phyloP scores from a whole-genome alignment of 2,888 invertebrate genomes.

The Yponomeuta evonymella region DNA sequence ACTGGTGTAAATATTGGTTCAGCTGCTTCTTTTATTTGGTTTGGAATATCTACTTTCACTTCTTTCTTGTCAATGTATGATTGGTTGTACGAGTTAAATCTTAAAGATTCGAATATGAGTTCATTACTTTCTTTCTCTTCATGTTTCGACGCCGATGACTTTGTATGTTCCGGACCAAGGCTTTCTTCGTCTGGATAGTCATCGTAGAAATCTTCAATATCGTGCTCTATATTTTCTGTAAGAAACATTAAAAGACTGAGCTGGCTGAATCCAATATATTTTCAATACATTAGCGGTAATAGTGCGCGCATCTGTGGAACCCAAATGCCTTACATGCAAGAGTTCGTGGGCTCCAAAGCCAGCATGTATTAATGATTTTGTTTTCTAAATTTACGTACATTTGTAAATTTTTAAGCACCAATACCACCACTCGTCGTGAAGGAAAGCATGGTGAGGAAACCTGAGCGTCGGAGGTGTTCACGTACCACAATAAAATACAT shows the following conservation, averaged over 20 bases:
- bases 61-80: neutral
- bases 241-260: slow-evolving; percentile 27
- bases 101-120: slow-evolving; percentile 3
- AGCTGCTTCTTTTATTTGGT: neutral
- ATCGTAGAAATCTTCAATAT: slow-evolving; percentile 56
- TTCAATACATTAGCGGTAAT: too few species aligned
- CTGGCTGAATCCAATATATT: too few species aligned
- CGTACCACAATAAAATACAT: too few species aligned
- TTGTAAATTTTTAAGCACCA: too few species aligned
- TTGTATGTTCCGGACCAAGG: neutral
- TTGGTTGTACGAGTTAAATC: neutral
- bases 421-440: too few species aligned
- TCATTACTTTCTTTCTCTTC: slow-evolving; percentile 2
- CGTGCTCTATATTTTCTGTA: slow-evolving; percentile 58
- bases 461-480: too few species aligned
- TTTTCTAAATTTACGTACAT: too few species aligned
- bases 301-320: too few species aligned
- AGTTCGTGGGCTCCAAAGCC: too few species aligned
- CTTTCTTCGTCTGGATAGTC: slow-evolving; percentile 35
- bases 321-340: too few species aligned
- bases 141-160: neutral
- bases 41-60: neutral
- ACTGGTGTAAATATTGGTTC: neutral
- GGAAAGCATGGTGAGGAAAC: too few species aligned
- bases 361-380: too few species aligned